phyloP scores from a whole-genome alignment of 2,888 invertebrate genomes.

The Arge pagana region DNA sequence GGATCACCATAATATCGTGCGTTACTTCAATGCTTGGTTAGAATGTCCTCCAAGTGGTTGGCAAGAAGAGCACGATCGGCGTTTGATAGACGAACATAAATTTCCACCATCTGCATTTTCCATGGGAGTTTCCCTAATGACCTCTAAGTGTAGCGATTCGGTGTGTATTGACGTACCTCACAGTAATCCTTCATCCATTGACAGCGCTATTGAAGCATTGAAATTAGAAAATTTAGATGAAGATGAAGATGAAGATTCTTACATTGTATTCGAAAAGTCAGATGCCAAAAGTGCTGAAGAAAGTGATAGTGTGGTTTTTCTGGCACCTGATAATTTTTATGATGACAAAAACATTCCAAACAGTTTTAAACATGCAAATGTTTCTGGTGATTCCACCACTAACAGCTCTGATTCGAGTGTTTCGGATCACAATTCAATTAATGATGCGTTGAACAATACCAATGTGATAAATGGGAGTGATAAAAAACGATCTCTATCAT shows the following conservation, averaged over 20 bases:
- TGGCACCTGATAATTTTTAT: background rate
- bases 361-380: constrained; percentile 4
- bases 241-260: constrained; percentile 53
- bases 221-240: constrained; percentile 31
- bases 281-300: constrained; percentile 39
- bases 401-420: background rate
- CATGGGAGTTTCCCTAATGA: constrained; percentile 39
- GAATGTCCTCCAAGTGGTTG: constrained; percentile 89
- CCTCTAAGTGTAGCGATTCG: constrained; percentile 39
- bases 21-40: constrained; percentile 95
- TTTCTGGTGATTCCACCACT: background rate
- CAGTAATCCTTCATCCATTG: constrained; percentile 45
- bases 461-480: background rate
- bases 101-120: constrained; percentile 41
- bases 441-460: background rate
- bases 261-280: constrained; percentile 60
- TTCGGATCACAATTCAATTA: background rate
- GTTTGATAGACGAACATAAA: constrained; percentile 59
- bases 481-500: constrained; percentile 1
- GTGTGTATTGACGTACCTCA: constrained; percentile 44
- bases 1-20: constrained; percentile 93
- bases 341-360: background rate
- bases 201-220: constrained; percentile 49
- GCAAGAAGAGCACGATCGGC: constrained; percentile 79
- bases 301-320: constrained; percentile 23